Conservation (phyloP, 2,113 vertebrate species). For the Zingel zingel region DNA sequence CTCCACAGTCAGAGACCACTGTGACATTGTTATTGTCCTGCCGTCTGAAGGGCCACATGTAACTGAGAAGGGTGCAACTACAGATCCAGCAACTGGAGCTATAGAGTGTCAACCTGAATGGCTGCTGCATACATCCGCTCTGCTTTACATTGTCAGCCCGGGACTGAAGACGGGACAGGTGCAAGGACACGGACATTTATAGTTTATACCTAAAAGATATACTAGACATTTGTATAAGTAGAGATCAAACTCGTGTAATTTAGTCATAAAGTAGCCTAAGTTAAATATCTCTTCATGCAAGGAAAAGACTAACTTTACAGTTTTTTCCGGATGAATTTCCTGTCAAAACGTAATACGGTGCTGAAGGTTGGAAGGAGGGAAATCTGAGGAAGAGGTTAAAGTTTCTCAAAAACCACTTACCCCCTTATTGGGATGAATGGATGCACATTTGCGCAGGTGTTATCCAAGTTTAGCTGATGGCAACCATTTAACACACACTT, state of each 20-base stretch:
- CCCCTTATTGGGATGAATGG: too few relatives aligned
- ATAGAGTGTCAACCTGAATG: conserved; percentile 62
- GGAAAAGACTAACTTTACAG: background rate
- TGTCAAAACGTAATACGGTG: background rate
- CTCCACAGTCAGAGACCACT: conserved; percentile 25
- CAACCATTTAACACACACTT: background rate
- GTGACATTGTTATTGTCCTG: conserved; percentile 57
- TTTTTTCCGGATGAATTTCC: background rate
- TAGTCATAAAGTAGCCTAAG: background rate
- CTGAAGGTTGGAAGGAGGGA: background rate
- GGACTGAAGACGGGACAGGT: conserved; percentile 53
- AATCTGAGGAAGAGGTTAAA: background rate
- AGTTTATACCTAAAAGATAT: background rate
- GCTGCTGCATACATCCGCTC: conserved; percentile 48
- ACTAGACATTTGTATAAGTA: background rate
- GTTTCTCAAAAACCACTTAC: background rate
- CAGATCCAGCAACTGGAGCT: conserved; percentile 63
- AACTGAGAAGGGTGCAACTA: conserved; percentile 74
- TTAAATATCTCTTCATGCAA: background rate
- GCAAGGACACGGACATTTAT: conserved; percentile 21
- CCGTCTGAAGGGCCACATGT: conserved; percentile 61
- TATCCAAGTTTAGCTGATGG: background rate
- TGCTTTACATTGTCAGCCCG: conserved; percentile 18
- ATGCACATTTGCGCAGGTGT: conserved; percentile 35
- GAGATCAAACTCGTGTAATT: background rate